These are phyloP conservation scores for Indicator maculatus DNA, from an alignment of 2,113 vertebrate species.

Conservation along the genomic window DNA sequence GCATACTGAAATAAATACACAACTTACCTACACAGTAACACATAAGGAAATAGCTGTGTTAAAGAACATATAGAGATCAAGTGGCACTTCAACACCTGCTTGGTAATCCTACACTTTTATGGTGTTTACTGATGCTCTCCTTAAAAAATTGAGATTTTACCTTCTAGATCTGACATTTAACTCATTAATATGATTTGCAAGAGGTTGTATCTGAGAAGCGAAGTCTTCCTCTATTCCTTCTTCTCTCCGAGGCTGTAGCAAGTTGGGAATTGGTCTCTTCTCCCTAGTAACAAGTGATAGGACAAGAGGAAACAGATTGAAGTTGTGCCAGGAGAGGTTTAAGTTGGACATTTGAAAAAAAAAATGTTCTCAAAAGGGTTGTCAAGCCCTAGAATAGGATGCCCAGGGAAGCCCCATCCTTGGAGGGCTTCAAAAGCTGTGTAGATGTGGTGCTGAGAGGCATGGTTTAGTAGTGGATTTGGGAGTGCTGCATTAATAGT, in stretches of 20 bases:
- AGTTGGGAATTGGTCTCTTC: background rate
- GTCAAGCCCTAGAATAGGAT: too few relatives aligned
- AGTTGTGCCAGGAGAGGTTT: background rate
- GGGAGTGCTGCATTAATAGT: too few relatives aligned
- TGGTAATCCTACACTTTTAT: rapidly evolving
- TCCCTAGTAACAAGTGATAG: background rate
- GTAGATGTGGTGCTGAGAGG: background rate
- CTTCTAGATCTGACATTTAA: rapidly evolving
- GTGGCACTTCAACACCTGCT: background rate
- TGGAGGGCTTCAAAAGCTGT: too few relatives aligned
- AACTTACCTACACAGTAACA: rapidly evolving
- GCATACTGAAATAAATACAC: rapidly evolving
- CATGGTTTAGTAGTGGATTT: background rate
- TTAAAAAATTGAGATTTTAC: background rate
- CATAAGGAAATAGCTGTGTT: rapidly evolving
- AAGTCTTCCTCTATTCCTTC: background rate
- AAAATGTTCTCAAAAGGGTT: too few relatives aligned
- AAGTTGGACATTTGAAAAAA: background rate
- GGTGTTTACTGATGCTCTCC: background rate
- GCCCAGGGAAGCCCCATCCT: too few relatives aligned
- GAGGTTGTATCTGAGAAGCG: rapidly evolving
- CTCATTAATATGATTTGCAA: background rate
- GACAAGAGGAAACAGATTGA: background rate
- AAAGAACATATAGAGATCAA: background rate
- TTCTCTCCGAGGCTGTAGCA: background rate